Conservation (phyloP, 2,797 vertebrate genomes). For the Gobio occitaniae region DNA sequence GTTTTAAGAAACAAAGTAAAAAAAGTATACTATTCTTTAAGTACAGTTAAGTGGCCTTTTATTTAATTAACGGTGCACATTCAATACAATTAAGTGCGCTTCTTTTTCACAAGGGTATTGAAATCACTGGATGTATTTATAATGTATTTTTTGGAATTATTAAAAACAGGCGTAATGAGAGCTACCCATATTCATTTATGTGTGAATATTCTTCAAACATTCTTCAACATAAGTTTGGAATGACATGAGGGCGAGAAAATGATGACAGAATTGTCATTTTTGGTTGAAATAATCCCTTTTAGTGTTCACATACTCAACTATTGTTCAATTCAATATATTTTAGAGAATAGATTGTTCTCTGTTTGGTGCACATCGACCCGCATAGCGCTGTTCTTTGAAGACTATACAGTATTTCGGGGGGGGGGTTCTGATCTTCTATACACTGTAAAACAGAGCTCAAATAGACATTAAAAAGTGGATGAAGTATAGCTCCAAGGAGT, state of each 20-base stretch:
- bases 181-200: not conserved
- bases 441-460: constrained; percentile 35
- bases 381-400: not conserved
- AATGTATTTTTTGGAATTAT: not conserved
- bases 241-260: not conserved
- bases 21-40: not conserved
- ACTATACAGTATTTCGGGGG: not conserved
- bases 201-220: not conserved
- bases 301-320: not conserved
- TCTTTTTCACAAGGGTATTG: not conserved
- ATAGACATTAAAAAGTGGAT: constrained; percentile 45
- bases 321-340: not conserved
- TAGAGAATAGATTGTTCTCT: not conserved
- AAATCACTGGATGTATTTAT: not conserved
- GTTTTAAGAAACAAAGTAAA: not conserved
- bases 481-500: constrained; percentile 37
- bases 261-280: not conserved
- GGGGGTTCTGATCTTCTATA: not conserved
- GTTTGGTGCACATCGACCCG: not conserved
- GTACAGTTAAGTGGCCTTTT: too few relatives aligned
- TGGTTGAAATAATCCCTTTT: not conserved
- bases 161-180: not conserved
- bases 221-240: not conserved
- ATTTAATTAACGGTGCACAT: not conserved
- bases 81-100: not conserved